Conservation (phyloP, 2,113 vertebrate species). For the Chloebia gouldiae region DNA sequence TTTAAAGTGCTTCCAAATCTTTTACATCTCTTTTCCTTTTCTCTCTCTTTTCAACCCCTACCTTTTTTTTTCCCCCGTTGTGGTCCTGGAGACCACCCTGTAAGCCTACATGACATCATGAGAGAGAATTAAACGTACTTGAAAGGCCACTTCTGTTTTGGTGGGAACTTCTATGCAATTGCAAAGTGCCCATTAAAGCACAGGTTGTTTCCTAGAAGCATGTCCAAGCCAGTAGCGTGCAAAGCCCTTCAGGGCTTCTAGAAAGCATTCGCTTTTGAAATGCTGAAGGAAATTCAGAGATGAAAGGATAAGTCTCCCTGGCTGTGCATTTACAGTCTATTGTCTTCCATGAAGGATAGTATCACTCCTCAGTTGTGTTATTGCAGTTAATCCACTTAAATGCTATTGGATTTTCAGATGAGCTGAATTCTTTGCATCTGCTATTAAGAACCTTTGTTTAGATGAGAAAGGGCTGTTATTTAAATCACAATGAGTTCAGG, state of each 20-base stretch:
- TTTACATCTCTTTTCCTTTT: slow-evolving; percentile 44
- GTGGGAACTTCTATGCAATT: slow-evolving; percentile 69
- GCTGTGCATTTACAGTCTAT: slow-evolving; percentile 70
- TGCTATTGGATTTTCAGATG: slow-evolving; percentile 68
- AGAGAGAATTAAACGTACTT: slow-evolving; percentile 61
- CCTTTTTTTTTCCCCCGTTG: not conserved
- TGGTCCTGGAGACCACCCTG: slow-evolving; percentile 67
- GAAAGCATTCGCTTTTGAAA: slow-evolving; percentile 69
- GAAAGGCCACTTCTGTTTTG: slow-evolving; percentile 64
- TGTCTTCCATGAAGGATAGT: slow-evolving; percentile 66
- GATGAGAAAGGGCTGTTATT: slow-evolving; percentile 58
- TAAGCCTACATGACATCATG: slow-evolving; percentile 56
- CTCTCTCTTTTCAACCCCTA: slow-evolving; percentile 31
- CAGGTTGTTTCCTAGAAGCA: slow-evolving; percentile 66
- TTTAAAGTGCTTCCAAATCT: slow-evolving; percentile 65
- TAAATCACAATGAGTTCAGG: slow-evolving; percentile 62
- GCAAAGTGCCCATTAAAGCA: slow-evolving; percentile 70
- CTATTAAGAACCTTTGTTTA: slow-evolving; percentile 63
- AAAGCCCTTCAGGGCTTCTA: slow-evolving; percentile 64
- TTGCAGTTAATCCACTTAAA: slow-evolving; percentile 75
- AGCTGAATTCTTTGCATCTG: slow-evolving; percentile 64
- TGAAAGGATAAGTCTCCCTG: slow-evolving; percentile 66
- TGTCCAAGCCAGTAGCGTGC: slow-evolving; percentile 61
- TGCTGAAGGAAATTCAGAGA: slow-evolving; percentile 65
- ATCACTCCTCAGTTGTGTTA: slow-evolving; percentile 62